Evolutionary conservation across 2,797 vertebrate genomes (phyloP).

Genomic region (Paramormyrops hopkinsi): DNA sequence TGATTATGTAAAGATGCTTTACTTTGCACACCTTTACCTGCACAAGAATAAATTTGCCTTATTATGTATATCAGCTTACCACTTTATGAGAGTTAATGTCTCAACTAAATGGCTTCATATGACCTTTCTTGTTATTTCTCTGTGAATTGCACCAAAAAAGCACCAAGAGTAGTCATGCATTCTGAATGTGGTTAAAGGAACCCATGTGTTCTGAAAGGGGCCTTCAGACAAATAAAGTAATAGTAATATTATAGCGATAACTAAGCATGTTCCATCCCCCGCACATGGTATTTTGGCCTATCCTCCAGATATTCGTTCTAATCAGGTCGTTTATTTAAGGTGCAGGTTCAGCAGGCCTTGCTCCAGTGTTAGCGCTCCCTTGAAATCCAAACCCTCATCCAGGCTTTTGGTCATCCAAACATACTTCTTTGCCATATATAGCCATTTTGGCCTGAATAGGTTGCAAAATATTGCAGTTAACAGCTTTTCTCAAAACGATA

Average conservation of each 20-base stretch:
- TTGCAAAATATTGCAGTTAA: not conserved
- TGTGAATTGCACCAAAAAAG: not conserved
- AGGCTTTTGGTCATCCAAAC: not conserved
- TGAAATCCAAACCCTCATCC: not conserved
- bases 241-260: not conserved
- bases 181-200: not conserved
- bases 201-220: not conserved
- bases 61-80: not conserved
- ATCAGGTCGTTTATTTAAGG: conserved; percentile 1
- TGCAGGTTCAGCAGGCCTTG: not conserved
- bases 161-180: not conserved
- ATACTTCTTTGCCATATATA: not conserved
- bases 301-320: not conserved
- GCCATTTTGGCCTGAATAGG: not conserved
- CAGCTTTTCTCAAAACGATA: not conserved
- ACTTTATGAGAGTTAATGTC: not conserved
- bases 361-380: not conserved
- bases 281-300: not conserved
- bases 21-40: not conserved
- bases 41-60: not conserved
- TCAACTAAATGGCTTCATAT: not conserved
- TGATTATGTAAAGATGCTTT: no score
- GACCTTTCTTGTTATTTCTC: not conserved
- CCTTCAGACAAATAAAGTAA: not conserved
- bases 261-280: not conserved